Base-by-base conservation (phyloP, 2,888 invertebrate species). In the Cerceris ruficornis region DNA sequence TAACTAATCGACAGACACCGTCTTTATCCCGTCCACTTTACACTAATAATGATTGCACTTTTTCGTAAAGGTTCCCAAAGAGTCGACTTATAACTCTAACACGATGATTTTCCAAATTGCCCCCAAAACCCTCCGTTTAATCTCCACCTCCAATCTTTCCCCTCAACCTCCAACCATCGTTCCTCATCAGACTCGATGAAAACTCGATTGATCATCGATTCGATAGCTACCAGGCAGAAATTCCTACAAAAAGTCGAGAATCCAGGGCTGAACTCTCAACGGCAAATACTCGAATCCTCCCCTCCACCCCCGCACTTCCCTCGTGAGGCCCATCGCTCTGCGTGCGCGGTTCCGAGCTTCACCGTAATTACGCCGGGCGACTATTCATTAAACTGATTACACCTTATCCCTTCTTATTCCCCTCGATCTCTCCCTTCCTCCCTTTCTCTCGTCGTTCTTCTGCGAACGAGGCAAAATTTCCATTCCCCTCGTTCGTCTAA, bases 321-420 rank as follows among this genome's bases (percentile, higher is more conserved):
- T 7, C 17, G 7, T 7, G 4, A 8, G 6, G 55, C 7, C 8
- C 17, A 8, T 7, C 15, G 17, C 55, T 46, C 50, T 15, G 55
- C 11, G 55, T 55, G 55, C 55, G 55, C 17, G 55, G 46, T 66
- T 60, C 49, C 69, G 78, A 75, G 81, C 78, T 83, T 88, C 88
- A 87, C 89, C 88, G 85, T 89, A 90, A 91, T 91, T 91, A 90
- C 88, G 86, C 74, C 77, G 84, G 87, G 87, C 88, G 89, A 91
- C 90, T 91, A 91, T 91, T 91, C 91, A 91, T 91, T 90, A 91
- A 90, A 88, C 88, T 89, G 91, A 91, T 91, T 91, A 89, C 90
- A 91, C 90, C 90, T 89, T 88, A 85, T 87, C 73, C 72, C 81
- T 75, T 76, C 80, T 72, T 49, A 42, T 42, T 55, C 79, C 66